Evolutionary conservation across 2,113 vertebrate genomes (phyloP), one percentile per base, ranked within the genome.

Genomic region (Perccottus glenii): DNA sequence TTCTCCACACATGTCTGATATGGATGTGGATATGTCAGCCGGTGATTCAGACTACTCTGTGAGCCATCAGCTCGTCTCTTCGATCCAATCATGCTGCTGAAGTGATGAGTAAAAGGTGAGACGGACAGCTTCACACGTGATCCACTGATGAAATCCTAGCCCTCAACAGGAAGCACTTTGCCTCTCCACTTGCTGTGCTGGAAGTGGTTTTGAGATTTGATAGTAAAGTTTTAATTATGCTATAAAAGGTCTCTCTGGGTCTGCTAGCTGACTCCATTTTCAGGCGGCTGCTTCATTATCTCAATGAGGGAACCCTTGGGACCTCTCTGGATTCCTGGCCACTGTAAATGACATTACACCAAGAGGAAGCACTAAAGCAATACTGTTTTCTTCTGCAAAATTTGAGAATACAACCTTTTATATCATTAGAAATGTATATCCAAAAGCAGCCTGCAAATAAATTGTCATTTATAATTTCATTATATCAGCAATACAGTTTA

Each of bases 181-280:
- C 63, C 46, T 69, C 43, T 48, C 61, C 52, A 61, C 73, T 65
- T 61, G 43, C 46, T 65, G 44, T 70, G 57, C 70, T 82, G 65
- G 67, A 1, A 62, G 76, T 72, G 69, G 69, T 40, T 65, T 77
- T 58, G n/a, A 38, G 42, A 78, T 80, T 79, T 77, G 48, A 87
- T 75, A 67, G 55, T 70, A 47, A 70, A 79, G 60, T 77, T 82
- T 86, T 85, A 84, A 88, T 87, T 82, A 81, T 67, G 15, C 7
- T 56, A 73, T 77, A 69, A 75, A 81, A 75, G 49, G 73, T 52
- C 68, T 78, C 73, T 36, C 70, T 68, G 64, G 67, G 53, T 53
- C 56, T 55, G 48, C 52, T 11, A 14, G 67, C 58, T 59, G 70
- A 66, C 56, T 83, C 49, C 32, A 48, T 60, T 80, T 67, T 66